Conservation (phyloP, 2,113 vertebrate genomes). For the Heterocephalus glaber region DNA sequence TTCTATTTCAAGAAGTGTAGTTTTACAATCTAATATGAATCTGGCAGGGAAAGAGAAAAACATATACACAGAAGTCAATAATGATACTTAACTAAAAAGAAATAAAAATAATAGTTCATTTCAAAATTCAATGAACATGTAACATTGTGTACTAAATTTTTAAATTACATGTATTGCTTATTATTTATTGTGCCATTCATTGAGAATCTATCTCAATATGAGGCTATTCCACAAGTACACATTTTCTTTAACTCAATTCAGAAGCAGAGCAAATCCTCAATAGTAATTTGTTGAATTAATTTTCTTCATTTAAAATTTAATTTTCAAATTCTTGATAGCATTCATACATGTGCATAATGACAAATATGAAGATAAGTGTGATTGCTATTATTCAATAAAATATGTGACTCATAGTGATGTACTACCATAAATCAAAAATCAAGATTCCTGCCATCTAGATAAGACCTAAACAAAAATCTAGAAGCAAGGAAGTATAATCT, state of each 20-base stretch:
- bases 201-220: neutral
- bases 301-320: neutral
- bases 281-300: neutral
- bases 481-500: neutral
- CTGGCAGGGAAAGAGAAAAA: neutral
- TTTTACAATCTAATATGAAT: neutral
- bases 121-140: conserved; percentile 28
- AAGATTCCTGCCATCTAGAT: neutral
- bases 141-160: neutral
- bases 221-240: neutral
- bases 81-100: neutral
- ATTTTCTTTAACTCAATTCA: neutral
- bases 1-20: neutral
- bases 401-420: neutral
- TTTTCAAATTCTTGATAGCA: neutral
- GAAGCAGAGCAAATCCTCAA: neutral
- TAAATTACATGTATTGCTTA: neutral
- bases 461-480: neutral
- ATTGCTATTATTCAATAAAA: neutral
- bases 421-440: neutral
- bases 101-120: neutral
- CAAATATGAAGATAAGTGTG: neutral
- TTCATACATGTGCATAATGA: neutral
- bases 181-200: neutral
- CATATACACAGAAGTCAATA: neutral